Evolutionary conservation across 2,113 vertebrate genomes (phyloP).

Genomic region (Gallinago jamesoni): DNA sequence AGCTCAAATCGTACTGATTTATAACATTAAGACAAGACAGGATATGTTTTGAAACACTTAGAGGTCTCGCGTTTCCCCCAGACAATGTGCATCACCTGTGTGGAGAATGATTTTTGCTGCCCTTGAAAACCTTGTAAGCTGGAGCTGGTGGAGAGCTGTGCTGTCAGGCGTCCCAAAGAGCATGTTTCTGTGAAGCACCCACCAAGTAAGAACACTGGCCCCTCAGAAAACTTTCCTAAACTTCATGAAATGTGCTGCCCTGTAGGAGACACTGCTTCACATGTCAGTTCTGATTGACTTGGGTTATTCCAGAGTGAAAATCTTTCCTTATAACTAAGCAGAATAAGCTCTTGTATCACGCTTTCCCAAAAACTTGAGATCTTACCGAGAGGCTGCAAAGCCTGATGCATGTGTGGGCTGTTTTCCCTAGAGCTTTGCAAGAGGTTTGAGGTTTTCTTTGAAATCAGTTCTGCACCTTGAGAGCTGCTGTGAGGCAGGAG

Average conservation of each 20-base stretch:
- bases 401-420: accelerated
- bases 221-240: background rate
- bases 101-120: background rate
- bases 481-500: background rate
- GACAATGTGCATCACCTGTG: background rate
- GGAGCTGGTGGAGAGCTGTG: background rate
- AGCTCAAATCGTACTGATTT: background rate
- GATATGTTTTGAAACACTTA: background rate
- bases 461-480: background rate
- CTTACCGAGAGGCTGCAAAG: background rate
- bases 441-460: background rate
- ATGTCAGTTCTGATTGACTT: background rate
- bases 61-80: background rate
- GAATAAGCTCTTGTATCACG: background rate
- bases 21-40: background rate
- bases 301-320: background rate
- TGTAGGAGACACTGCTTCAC: background rate
- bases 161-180: accelerated
- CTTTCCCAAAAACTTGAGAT: background rate
- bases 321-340: background rate
- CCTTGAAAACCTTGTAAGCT: background rate
- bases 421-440: background rate
- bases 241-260: background rate
- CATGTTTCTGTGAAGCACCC: background rate
- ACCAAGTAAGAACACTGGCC: background rate